Base-by-base conservation (phyloP, 2,113 vertebrate species). In the Chelonoidis abingdonii region DNA sequence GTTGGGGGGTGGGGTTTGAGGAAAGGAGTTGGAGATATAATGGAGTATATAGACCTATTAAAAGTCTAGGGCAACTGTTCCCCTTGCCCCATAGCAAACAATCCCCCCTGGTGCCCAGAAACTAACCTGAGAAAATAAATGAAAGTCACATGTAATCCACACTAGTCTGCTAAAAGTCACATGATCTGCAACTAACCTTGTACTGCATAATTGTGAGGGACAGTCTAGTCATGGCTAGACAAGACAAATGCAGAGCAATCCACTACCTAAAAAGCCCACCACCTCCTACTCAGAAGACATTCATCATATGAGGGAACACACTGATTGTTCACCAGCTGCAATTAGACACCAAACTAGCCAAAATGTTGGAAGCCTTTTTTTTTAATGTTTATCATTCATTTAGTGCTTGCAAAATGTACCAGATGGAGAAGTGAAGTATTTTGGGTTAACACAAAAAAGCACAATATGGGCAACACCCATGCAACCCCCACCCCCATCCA, bases 151-250 rank as follows among this genome's bases (percentile, higher is more conserved):
- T 87, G 85, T 69, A 83, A 9, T 44, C 88, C 82, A 6, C 27
- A 54, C 35, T 3, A 22, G 57, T 38, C 38, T 93, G 93, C 92
- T 90, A 95, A 86, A 85, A 50, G 38, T 52, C 83, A 8, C 0
- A 0, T 49, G 96, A 93, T 92, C 94, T 59, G 62, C 93, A 89
- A 12, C 11, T 92, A 92, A 0, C 8, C 29, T 56, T 89, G 76
- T 83, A 86, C 90, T 89, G 17, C 92, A 6, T 1, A 5, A 35
- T 0, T 0, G 24, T 12, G 27, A 25, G 93, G 49, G 29, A 0
- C 0, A 4, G 57, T 29, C 0, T 1, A 92, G 89, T 75, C 94
- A 59, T 97, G 97, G 82, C 95, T 24, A 0, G 93, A 83, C 96
- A 91, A 4, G 79, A 90, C 89, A 29, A 92, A 1, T 0, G 27